phyloP scores from a whole-genome alignment of 2,797 vertebrate species.

The Pseudotriccus pelzelni region DNA sequence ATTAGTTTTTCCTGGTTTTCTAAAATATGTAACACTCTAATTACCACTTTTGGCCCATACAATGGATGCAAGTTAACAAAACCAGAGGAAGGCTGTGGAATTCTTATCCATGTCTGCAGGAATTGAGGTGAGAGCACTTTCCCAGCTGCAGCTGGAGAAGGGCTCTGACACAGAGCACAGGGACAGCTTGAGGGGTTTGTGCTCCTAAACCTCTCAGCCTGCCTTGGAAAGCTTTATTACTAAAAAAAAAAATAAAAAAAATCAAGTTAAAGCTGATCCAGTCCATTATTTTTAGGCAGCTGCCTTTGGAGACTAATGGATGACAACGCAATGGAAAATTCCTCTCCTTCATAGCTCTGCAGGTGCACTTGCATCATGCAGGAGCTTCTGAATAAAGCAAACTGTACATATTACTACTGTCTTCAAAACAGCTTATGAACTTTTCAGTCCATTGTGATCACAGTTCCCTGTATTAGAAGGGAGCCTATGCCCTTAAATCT shows the following conservation, averaged over 20 bases:
- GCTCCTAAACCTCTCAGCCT: neutral
- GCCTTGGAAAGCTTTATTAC: neutral
- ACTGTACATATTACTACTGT: conserved; percentile 48
- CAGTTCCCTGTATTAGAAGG: conserved; percentile 57
- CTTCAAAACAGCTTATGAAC: conserved; percentile 67
- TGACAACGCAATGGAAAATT: conserved; percentile 55
- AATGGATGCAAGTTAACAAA: neutral
- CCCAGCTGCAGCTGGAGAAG: neutral
- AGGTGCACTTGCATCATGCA: conserved; percentile 52
- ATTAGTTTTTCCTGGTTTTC: neutral
- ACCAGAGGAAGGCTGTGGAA: neutral
- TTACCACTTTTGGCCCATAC: accelerated
- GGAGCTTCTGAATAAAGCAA: conserved; percentile 58
- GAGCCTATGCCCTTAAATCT: conserved; percentile 60
- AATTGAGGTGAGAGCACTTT: neutral
- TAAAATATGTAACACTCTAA: accelerated
- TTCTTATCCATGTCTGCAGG: neutral
- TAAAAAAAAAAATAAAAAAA: neutral
- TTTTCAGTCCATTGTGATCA: conserved; percentile 60
- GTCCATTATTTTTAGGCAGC: conserved; percentile 14
- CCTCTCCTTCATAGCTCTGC: conserved; percentile 47
- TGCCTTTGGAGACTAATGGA: neutral
- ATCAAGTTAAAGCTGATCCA: neutral
- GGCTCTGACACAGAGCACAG: neutral
- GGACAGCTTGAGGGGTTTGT: neutral